Evolutionary conservation across 1,140 invertebrate genomes (phyloP).

Genomic region (Bursaphelenchus mucronatus): DNA sequence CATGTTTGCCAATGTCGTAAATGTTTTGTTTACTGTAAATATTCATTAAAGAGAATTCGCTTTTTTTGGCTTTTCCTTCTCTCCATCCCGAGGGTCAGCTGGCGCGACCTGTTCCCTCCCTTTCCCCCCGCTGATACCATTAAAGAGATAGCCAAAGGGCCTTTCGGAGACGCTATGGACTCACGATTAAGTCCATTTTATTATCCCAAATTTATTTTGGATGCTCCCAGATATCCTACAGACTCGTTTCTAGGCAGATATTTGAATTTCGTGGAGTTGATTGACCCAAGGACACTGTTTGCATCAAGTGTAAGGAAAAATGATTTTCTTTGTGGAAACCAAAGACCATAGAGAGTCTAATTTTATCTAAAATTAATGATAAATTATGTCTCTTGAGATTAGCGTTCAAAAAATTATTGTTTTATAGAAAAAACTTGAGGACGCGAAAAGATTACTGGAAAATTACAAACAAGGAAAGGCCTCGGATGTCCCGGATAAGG

Average conservation of each 20-base stretch:
- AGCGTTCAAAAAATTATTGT: slow-evolving; percentile 23
- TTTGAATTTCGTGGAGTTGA: slow-evolving; percentile 63
- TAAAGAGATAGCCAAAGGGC: too few relatives aligned
- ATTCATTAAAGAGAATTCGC: neutral
- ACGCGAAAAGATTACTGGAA: slow-evolving; percentile 61
- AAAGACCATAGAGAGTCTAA: too few relatives aligned
- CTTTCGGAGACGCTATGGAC: neutral
- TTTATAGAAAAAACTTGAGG: slow-evolving; percentile 61
- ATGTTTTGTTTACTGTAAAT: neutral
- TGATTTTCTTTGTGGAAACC: too few relatives aligned
- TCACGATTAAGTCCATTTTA: slow-evolving; percentile 8
- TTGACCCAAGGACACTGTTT: slow-evolving; percentile 63
- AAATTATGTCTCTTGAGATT: slow-evolving; percentile 46
- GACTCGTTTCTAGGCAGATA: slow-evolving; percentile 63
- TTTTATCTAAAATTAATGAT: too few relatives aligned
- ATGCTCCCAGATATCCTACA: slow-evolving; percentile 61
- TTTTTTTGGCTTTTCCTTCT: neutral
- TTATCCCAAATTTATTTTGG: slow-evolving; percentile 61
- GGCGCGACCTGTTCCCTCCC: neutral
- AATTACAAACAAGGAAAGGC: slow-evolving; percentile 57
- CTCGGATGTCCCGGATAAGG: slow-evolving; percentile 55
- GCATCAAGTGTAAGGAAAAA: slow-evolving; percentile 1
- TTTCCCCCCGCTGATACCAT: neutral
- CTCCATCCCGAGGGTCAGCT: neutral
- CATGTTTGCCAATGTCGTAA: neutral